phyloP scores from a whole-genome alignment of 2,113 vertebrate genomes.

The Lophotis ruficrista region DNA sequence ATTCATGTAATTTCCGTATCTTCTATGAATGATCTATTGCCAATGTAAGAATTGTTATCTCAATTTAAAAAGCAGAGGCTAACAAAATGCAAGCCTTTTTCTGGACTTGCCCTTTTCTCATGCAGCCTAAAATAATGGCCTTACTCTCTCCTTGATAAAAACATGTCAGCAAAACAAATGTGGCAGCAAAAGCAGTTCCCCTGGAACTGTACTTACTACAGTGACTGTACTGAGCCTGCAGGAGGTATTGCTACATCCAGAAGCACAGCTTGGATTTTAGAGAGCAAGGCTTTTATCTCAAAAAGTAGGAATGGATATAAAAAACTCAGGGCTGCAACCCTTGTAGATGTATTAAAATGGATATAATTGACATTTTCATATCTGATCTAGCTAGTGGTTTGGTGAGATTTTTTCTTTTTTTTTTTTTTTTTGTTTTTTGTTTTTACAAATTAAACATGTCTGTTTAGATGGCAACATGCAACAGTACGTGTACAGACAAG shows the following conservation, averaged over 20 bases:
- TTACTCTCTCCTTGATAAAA: not conserved
- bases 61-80: not conserved
- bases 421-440: not conserved
- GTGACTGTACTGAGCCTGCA: not conserved
- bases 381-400: not conserved
- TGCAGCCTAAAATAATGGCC: not conserved
- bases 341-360: not conserved
- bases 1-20: not conserved
- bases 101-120: not conserved
- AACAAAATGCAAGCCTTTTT: not conserved
- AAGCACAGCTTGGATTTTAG: not conserved
- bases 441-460: not conserved
- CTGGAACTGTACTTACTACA: not conserved
- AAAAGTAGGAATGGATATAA: not conserved
- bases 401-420: too few relatives aligned
- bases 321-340: not conserved
- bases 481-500: constrained; percentile 87
- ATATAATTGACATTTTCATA: not conserved
- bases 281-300: not conserved
- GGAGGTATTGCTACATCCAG: not conserved
- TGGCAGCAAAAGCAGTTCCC: not conserved
- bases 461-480: constrained; percentile 85
- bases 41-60: not conserved
- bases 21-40: not conserved
- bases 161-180: too few relatives aligned